Evolutionary conservation across 2,888 invertebrate genomes (phyloP).

Genomic region (Patella ulyssiponensis): DNA sequence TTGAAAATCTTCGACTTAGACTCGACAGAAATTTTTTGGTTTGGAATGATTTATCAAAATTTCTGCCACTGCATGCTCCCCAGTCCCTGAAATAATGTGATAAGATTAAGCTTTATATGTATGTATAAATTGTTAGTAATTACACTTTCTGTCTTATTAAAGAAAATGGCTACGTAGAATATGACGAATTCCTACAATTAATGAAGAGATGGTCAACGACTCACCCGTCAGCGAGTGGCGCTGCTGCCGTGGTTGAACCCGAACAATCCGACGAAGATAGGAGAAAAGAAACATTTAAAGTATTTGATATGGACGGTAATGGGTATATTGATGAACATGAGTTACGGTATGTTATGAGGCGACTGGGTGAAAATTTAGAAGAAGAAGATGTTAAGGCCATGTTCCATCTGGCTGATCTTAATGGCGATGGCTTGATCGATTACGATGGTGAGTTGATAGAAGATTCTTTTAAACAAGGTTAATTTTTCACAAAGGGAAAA

Average conservation of each 20-base stretch:
- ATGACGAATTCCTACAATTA: slow-evolving; percentile 66
- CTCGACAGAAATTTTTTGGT: too few species aligned
- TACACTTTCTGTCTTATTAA: slow-evolving; percentile 21
- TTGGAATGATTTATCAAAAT: too few species aligned
- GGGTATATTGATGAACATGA: slow-evolving; percentile 67
- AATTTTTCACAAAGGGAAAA: not conserved
- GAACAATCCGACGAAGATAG: not conserved
- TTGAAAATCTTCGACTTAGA: too few species aligned
- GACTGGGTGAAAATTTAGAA: slow-evolving; percentile 66
- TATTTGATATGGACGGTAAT: slow-evolving; percentile 66
- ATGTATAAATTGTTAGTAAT: not conserved
- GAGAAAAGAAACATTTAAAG: slow-evolving; percentile 14
- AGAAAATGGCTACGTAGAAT: slow-evolving; percentile 68
- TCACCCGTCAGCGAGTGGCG: slow-evolving; percentile 23
- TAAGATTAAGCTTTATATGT: slow-evolving; percentile 6
- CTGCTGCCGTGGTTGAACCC: not conserved
- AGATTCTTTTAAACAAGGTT: not conserved
- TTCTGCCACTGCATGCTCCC: not conserved
- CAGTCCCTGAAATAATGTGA: not conserved
- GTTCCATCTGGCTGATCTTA: slow-evolving; percentile 68
- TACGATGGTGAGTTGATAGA: slow-evolving; percentile 60
- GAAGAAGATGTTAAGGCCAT: slow-evolving; percentile 69
- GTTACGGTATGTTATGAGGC: slow-evolving; percentile 66
- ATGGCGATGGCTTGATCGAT: slow-evolving; percentile 70
- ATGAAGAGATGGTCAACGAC: slow-evolving; percentile 60